phyloP scores from a whole-genome alignment of 2,888 invertebrate species.

The Branchellion lobata region DNA sequence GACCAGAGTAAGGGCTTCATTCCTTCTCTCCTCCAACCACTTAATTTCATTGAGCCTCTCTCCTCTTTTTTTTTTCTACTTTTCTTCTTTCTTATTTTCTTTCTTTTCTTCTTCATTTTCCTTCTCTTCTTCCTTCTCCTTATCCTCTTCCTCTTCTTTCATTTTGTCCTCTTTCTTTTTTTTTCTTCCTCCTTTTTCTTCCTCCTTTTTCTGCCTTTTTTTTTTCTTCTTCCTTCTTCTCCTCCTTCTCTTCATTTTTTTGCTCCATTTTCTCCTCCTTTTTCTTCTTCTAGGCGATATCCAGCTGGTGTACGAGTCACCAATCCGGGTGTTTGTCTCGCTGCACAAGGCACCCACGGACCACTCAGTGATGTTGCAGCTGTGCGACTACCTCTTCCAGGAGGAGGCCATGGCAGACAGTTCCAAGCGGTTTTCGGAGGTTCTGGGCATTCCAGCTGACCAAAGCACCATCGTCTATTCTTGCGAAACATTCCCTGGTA shows the following conservation, averaged over 20 bases:
- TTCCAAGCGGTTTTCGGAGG: constrained; percentile 76
- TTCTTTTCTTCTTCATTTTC: too few species aligned
- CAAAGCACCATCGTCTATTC: neutral
- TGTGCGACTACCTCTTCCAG: constrained; percentile 87
- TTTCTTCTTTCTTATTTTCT: neutral
- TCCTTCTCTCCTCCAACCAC: neutral
- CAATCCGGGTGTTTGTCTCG: constrained; percentile 79
- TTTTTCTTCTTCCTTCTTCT: too few species aligned
- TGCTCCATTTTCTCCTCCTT: too few species aligned
- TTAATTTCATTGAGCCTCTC: neutral
- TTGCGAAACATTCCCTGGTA: constrained; percentile 21
- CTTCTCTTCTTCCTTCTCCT: too few species aligned
- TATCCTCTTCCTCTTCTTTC: neutral
- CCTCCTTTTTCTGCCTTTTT: too few species aligned
- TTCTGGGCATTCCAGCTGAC: constrained; percentile 71
- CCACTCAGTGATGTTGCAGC: constrained; percentile 65
- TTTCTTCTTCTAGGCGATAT: constrained; percentile 64
- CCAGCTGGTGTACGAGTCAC: constrained; percentile 83
- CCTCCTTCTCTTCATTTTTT: too few species aligned
- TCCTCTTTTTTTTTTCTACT: too few species aligned
- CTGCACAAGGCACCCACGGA: constrained; percentile 64
- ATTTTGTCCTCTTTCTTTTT: too few species aligned
- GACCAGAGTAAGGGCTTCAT: constrained; percentile 64
- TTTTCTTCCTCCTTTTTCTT: neutral
- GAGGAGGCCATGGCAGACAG: constrained; percentile 84